Evolutionary conservation across 1,140 invertebrate genomes (phyloP), one percentile per base, ranked within the genome.

Genomic region (Goniozus legneri): DNA sequence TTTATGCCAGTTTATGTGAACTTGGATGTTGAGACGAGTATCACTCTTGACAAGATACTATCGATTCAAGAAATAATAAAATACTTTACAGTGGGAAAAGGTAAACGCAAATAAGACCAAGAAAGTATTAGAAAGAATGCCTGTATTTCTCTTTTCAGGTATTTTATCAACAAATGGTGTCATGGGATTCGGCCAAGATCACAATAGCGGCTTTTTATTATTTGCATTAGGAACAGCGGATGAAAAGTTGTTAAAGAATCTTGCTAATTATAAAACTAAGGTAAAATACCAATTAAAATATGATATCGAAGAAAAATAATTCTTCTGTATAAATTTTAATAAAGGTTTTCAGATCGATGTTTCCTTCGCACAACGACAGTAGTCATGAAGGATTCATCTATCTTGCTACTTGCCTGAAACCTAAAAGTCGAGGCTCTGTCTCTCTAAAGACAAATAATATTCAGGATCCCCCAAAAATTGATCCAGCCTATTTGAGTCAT

Each of bases 401-500:
- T 31, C 65, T 89, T 8, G 74, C 80, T 1, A 81, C 74, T 4
- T 88, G 86, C 50, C 60, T 81, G 12, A 81, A 86, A 58, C 87
- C 88, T 0, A 70, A 73, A 24, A 88, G 85, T 31, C 75, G 82
- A 40, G 89, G 89, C 2, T 75, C 59, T 6, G 62, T 91, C 1
- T 73, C 67, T 1, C 56, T 90, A 0, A 60, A 56, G 18, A 78
- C 78, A 27, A 65, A 56, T 8, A 79, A 83, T 61, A 82, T 86
- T 16, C 65, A 66, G 0, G 76, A 80, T 32, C 78, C 80, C n/a
- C 88, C 88, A 0, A 64, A 80, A 4, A 86, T 93, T 13, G 82
- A 92, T 69, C 88, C 89, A 0, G 82, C 84, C 33, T 91, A 89
- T 62, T 67, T 91, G n/a, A 69, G 78, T 10, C 57, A 79, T 2